phyloP scores from a whole-genome alignment of 2,888 invertebrate species.

The Noctua janthe region DNA sequence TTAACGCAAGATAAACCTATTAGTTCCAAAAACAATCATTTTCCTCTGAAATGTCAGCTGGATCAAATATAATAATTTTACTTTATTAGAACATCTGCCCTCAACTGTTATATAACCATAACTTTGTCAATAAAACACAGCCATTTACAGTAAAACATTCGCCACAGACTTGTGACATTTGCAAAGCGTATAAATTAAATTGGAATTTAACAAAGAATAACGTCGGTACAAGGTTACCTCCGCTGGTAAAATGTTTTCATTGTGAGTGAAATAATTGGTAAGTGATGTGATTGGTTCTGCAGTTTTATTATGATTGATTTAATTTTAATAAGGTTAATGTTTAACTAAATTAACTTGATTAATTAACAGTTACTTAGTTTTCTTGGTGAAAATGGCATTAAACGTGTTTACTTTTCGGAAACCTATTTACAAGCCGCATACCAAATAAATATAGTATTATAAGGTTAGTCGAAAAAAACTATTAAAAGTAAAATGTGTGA shows the following conservation, averaged over 20 bases:
- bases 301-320: background rate
- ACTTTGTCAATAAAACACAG: slow-evolving; percentile 26
- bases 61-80: background rate
- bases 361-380: background rate
- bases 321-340: background rate
- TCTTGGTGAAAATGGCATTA: background rate
- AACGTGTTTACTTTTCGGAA: background rate
- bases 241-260: slow-evolving; percentile 22
- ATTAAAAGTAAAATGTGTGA: background rate
- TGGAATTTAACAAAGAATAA: slow-evolving; percentile 44
- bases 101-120: slow-evolving; percentile 1
- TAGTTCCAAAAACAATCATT: background rate
- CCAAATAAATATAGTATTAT: background rate
- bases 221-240: slow-evolving; percentile 31
- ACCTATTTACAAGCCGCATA: too few species aligned
- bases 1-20: background rate
- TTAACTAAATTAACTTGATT: background rate
- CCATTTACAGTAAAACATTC: slow-evolving; percentile 27
- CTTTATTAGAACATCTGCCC: background rate
- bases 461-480: background rate
- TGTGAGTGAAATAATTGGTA: slow-evolving; percentile 22
- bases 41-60: background rate
- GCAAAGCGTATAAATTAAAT: slow-evolving; percentile 45
- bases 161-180: slow-evolving; percentile 39
- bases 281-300: background rate